Percentiles rank a stretch among this genome's conserved stretches.
phyloP scores from a whole-genome alignment of 2,113 vertebrate species.

The Ariopsis seemanni region DNA sequence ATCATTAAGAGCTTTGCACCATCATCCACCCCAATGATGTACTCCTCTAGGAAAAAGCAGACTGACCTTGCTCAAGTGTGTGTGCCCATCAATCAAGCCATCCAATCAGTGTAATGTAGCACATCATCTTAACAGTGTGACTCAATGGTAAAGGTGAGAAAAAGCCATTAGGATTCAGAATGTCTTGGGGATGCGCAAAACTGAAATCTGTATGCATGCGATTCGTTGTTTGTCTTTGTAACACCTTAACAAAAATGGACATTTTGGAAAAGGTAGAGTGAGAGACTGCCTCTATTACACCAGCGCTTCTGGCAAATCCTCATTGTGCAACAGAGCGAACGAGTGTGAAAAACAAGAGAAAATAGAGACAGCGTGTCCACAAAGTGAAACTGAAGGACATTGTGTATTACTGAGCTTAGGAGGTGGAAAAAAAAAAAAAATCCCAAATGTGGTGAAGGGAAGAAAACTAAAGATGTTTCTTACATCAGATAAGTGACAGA shows the following conservation, averaged over 20 bases:
- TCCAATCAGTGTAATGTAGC: conserved; percentile 33
- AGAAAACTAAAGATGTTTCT: background rate
- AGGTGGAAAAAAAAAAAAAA: no score
- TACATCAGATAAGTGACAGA: background rate
- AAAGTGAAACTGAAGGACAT: conserved; percentile 22
- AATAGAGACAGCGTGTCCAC: background rate
- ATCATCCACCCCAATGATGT: background rate
- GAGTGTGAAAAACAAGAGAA: conserved; percentile 1
- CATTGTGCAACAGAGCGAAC: background rate
- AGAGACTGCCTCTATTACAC: conserved; percentile 29
- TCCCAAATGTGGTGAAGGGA: background rate
- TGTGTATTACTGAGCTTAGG: conserved; percentile 8
- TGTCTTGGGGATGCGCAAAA: background rate
- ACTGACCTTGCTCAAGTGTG: conserved; percentile 19
- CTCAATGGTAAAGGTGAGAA: conserved; percentile 11
- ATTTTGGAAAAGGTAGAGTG: background rate
- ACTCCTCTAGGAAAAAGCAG: conserved; percentile 4
- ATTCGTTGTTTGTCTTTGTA: background rate
- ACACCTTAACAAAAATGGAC: background rate
- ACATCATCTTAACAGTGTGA: background rate
- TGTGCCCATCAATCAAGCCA: conserved; percentile 27
- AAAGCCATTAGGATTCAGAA: conserved; percentile 30
- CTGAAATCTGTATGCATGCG: background rate
- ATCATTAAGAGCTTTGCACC: conserved; percentile 19
- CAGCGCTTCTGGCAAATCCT: conserved; percentile 4